Conservation (phyloP, 2,797 vertebrate genomes). For the Clarias laeviceps region DNA sequence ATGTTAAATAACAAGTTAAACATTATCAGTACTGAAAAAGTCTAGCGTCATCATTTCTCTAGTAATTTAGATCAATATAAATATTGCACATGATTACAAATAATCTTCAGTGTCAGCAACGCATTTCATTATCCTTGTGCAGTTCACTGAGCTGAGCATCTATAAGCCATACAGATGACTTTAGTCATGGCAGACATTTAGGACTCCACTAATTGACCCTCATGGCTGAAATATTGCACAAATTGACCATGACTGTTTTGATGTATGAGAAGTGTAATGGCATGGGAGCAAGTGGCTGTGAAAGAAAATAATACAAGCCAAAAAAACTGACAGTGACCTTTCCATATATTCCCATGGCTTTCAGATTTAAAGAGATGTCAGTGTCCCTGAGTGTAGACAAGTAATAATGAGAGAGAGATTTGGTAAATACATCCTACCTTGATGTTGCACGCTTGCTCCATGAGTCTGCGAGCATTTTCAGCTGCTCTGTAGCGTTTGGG, state of each 20-base stretch:
- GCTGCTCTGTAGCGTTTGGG: constrained; percentile 97
- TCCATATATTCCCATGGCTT: background rate
- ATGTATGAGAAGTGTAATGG: background rate
- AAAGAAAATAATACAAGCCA: background rate
- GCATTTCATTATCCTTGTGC: background rate
- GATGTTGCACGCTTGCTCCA: constrained; percentile 98
- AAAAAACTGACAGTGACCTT: background rate
- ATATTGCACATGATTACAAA: too few species aligned
- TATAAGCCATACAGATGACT: constrained; percentile 7
- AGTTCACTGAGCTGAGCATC: background rate
- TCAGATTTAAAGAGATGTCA: background rate
- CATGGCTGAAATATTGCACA: background rate
- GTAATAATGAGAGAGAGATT: constrained; percentile 1
- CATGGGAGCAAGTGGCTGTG: background rate
- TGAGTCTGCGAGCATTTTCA: constrained; percentile 93
- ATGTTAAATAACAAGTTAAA: background rate
- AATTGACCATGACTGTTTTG: background rate
- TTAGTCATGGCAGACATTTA: constrained; percentile 8
- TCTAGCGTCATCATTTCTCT: background rate
- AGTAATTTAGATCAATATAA: background rate
- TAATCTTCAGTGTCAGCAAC: background rate
- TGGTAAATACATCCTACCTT: constrained; percentile 79
- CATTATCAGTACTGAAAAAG: background rate
- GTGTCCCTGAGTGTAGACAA: background rate
- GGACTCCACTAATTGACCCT: background rate